Percentiles rank a stretch among this genome's conserved stretches.
Evolutionary conservation across 2,888 invertebrate genomes (phyloP).

Genomic region (Dicycla oo): DNA sequence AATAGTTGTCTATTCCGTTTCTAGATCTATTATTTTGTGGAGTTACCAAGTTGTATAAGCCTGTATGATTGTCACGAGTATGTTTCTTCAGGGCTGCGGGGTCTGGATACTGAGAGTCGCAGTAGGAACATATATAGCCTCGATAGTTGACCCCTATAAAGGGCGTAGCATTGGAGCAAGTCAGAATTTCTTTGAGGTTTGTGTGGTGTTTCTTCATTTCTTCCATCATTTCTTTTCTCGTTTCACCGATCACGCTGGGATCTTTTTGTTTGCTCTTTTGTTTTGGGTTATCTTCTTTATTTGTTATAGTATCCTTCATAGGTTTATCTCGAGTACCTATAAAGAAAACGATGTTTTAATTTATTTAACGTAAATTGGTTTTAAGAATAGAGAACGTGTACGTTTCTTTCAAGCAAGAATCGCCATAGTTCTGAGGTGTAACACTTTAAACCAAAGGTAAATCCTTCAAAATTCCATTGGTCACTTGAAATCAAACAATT

Average conservation of each 20-base stretch:
- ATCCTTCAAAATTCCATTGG: background rate
- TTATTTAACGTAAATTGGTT: background rate
- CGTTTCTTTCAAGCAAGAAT: too few relatives aligned
- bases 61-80: conserved; percentile 61
- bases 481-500: conserved; percentile 28
- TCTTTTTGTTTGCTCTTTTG: background rate
- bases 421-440: too few relatives aligned
- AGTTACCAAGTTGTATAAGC: conserved; percentile 11
- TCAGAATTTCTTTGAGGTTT: conserved; percentile 44
- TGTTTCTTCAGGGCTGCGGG: conserved; percentile 71
- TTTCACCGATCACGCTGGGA: too few relatives aligned
- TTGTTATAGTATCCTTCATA: background rate
- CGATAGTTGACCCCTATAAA: conserved; percentile 64
- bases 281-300: background rate
- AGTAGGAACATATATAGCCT: conserved; percentile 72
- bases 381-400: too few relatives aligned
- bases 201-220: conserved; percentile 31
- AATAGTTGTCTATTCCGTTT: background rate
- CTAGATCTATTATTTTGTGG: background rate
- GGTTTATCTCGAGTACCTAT: conserved; percentile 34
- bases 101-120: conserved; percentile 61
- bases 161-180: conserved; percentile 71
- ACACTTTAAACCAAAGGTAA: background rate
- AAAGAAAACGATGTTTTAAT: conserved; percentile 34
- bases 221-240: conserved; percentile 7